Conservation (phyloP, 64 coral and sea anemone genomes). For the Pachyseris speciosa region DNA sequence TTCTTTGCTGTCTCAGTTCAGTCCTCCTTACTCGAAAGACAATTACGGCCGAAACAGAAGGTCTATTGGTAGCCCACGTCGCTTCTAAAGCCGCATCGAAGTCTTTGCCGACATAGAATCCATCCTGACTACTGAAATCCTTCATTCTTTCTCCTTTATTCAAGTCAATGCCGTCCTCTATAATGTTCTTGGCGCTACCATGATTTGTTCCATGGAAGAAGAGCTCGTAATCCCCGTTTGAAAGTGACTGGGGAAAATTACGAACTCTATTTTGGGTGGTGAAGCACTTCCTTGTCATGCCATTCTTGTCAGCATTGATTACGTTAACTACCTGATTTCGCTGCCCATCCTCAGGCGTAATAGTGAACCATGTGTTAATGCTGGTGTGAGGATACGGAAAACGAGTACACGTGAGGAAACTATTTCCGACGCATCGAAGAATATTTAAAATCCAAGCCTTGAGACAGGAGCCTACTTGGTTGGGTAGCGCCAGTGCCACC, state of each 20-base stretch:
- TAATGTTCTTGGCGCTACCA: background rate
- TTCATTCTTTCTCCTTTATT: background rate
- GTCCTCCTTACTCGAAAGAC: background rate
- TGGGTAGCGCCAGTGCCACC: no score
- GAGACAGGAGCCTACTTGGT: no score
- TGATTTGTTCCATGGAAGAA: constrained; percentile 28
- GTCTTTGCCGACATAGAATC: background rate
- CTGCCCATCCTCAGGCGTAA: background rate
- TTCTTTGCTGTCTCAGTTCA: background rate
- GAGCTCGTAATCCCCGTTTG: background rate
- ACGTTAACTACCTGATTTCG: background rate
- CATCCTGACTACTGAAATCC: constrained; percentile 21
- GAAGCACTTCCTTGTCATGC: background rate
- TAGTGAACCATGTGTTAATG: background rate
- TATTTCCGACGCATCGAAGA: no score
- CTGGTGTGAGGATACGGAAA: background rate
- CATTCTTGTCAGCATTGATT: background rate
- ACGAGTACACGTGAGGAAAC: background rate
- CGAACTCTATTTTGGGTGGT: background rate
- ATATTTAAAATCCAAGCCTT: no score
- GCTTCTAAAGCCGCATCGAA: background rate
- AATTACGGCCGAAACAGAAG: background rate
- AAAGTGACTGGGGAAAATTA: background rate
- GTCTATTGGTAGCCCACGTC: background rate
- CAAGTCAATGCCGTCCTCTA: background rate